Conservation (phyloP, 2,797 vertebrate species). For the Muscicapa striata region DNA sequence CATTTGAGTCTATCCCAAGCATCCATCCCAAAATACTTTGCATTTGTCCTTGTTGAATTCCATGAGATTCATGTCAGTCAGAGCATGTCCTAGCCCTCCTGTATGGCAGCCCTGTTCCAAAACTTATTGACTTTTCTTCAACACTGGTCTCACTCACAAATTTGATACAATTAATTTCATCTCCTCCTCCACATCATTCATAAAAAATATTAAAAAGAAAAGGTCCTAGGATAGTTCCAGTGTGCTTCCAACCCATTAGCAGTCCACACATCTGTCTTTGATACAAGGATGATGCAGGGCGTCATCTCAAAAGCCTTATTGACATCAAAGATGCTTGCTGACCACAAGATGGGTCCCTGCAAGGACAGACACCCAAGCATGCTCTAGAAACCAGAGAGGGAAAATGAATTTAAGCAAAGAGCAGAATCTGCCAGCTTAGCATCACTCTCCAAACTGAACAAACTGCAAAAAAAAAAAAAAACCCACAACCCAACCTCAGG, state of each 20-base stretch:
- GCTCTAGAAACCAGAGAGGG: neutral
- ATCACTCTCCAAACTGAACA: neutral
- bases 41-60: neutral
- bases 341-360: neutral
- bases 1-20: neutral
- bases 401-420: neutral
- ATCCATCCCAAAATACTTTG: neutral
- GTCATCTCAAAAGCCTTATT: neutral
- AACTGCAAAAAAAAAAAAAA: neutral
- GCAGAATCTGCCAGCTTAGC: neutral
- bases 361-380: neutral
- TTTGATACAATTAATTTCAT: neutral
- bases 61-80: neutral
- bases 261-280: neutral
- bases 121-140: neutral
- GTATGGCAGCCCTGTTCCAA: neutral
- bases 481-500: rapidly evolving
- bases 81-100: neutral
- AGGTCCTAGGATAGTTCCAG: neutral
- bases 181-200: neutral
- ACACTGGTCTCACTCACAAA: neutral
- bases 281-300: neutral
- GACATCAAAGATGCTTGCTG: neutral
- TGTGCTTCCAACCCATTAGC: neutral
- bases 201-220: neutral